Conservation (phyloP, 2,113 vertebrate genomes). For the Halichoeres trimaculatus region DNA sequence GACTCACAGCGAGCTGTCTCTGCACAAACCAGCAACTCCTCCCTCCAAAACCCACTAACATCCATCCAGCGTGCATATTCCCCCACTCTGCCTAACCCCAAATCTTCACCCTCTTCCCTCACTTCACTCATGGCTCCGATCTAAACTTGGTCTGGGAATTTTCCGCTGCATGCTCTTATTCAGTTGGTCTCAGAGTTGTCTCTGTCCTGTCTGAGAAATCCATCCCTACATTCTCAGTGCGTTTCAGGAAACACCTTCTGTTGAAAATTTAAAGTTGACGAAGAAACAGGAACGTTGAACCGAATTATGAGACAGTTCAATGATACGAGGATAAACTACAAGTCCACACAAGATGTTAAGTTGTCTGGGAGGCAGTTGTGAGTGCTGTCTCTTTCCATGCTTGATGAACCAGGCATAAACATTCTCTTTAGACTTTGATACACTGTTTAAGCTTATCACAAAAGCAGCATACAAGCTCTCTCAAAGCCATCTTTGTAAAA, state of each 20-base stretch:
- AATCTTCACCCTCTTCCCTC: slow-evolving; percentile 56
- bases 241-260: not conserved
- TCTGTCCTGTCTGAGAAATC: slow-evolving; percentile 16
- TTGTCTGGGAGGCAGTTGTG: too few species aligned
- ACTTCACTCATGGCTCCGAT: slow-evolving; percentile 41
- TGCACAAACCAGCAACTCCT: slow-evolving; percentile 74
- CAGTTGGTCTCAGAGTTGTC: slow-evolving; percentile 8
- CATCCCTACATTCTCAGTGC: not conserved
- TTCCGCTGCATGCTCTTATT: slow-evolving; percentile 50
- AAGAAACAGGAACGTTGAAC: not conserved
- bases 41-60: slow-evolving; percentile 74
- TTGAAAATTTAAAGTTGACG: not conserved
- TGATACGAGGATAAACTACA: too few species aligned
- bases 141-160: slow-evolving; percentile 63
- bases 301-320: too few species aligned
- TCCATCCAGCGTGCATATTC: slow-evolving; percentile 65
- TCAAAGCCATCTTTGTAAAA: too few species aligned
- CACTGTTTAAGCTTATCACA: too few species aligned
- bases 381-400: too few species aligned
- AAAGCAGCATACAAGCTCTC: too few species aligned
- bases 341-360: too few species aligned
- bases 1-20: slow-evolving; percentile 56
- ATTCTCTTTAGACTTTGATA: too few species aligned
- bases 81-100: slow-evolving; percentile 60
- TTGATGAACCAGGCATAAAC: too few species aligned